Base-by-base conservation (phyloP, 1,140 invertebrate genomes). In the Drosophila carrolli region DNA sequence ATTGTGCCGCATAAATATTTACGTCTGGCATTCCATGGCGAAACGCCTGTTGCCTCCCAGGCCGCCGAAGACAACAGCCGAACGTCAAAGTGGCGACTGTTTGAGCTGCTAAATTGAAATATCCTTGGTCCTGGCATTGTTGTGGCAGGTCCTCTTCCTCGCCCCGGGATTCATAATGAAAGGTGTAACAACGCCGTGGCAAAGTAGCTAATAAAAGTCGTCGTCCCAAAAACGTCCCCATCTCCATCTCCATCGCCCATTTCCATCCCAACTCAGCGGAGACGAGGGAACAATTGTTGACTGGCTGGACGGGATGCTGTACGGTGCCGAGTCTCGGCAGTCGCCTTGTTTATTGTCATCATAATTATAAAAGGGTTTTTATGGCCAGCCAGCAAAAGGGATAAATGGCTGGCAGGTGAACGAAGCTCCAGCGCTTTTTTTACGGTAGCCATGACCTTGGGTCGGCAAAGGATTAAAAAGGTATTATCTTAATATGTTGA, bases 401-500 rank as follows among this genome's bases (percentile, higher is more conserved):
- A 84, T 83, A 77, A 83, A 83, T 67, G 76, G 47, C 71, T 84
- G 80, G 73, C 86, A 77, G 81, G 70, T 80, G 78, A 74, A 71
- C 44, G 66, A 66, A 74, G 51, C 73, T 59, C 23, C 55, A 50
- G 60, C 51, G 56, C 16, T 44, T 38, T 53, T 62, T 63, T 67
- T 66, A 68, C 60, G 37, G 47, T 53, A 60, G 56, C 59, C 50
- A 59, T 78, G 84, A 88, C 79, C 83, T 80, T 88, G 80, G 80
- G 83, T 89, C 83, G 84, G 75, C 84, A 78, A 86, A 83, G 84
- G 84, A 88, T 88, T 88, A 89, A 88, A 89, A 84, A 82, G 65
- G 73, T 81, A 88, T 88, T 88, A 88, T 89, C 83, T 88, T 89
- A 83, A 89, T 89, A 88, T 88, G 83, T 88, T 88, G 83, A 88